Base-by-base conservation (phyloP, 1,140 invertebrate genomes). In the Hyles vespertilio region DNA sequence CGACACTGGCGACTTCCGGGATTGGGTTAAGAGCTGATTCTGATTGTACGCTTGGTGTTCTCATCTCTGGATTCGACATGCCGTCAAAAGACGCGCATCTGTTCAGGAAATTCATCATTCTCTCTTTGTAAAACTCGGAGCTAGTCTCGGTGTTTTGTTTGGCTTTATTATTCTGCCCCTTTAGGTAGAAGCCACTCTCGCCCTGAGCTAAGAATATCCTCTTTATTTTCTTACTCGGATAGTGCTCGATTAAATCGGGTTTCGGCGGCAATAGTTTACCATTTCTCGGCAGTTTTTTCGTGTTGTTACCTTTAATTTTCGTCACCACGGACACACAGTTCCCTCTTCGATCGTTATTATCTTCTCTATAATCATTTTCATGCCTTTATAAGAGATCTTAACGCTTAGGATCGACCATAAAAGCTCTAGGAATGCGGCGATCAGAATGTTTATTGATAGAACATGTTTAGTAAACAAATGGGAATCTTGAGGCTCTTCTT, bases 311-410 rank as follows among this genome's bases (percentile, higher is more conserved):
- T 74, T 91, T 91, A n/a, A 89, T 86, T 44, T 84, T 84, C 0
- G 89, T 91, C 2, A 90, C 86, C 3, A 91, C 87, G 32, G 86
- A 86, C 9, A 91, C 77, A 34, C 84, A 89, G 58, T 88, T 87
- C 0, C 89, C 84, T 7, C 84, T 58, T 47, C 78, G 73, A 9
- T 87, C 75, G 3, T 77, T 65, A 5, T 87, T 76, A 22, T 90
- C 90, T 32, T 92, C 92, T 22, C 91, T 91, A 62, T 92, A 91
- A 49, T 81, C 77, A 62, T 90, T 92, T 74, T 90, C 91, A 93
- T 92, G 5, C 93, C 93, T 40, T 87, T 89, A 62, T 92, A 91
- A 3, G 91, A 90, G 33, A 93, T 89, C 68, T 87, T 92, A 0
- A 90, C 75, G 34, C 92, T 92, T 6, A 93, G 67, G 12, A 91